Base-by-base conservation (phyloP, 2,888 invertebrate genomes). In the Pimpla rufipes region DNA sequence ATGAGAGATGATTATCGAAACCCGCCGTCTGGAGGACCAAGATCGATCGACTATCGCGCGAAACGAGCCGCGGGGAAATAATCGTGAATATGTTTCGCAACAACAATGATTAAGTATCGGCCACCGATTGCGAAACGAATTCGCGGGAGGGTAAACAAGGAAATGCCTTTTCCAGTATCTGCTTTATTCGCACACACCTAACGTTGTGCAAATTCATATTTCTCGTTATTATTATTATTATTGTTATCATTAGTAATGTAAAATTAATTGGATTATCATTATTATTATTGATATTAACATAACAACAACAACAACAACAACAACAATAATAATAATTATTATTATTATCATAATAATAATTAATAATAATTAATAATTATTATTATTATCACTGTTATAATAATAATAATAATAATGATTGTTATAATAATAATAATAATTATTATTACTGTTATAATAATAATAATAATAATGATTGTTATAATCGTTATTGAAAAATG, bases 1-100 rank as follows among this genome's bases (percentile, higher is more conserved):
- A 29, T 29, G 29, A 29, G 18, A 45, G 40, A 66, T 40, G 64
- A 81, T 86, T 81, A 88, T 88, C 88, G 45, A 8, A 29, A 45
- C 40, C 50, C 62, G 47, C 55, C 70, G 80, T 23, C 67, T 82
- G 64, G 80, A 13, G 45, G 13, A 13, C 47, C 29, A 16, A 62
- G 50, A 64, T 81, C 64, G 70, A 57, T 66, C 45, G 64, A 50
- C 29, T 70, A 71, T 64, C 57, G 62, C 57, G 62, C 16, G n/a
- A 23, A 23, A 45, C 45, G 45, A 42, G 42, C 13, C 6, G 10
- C 10, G 18, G 37, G 29, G 29, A 29, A 85, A 85, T 84, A 85
- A 81, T 64, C 59, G 84, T 79, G 40, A 42, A 68, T 62, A 37
- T 67, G 29, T 87, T 86, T 89, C 84, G 85, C 85, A 88, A 88